A percentile compares a stretch with the other conserved stretches of the same genome.
These are phyloP conservation scores for Mastomys coucha DNA, from an alignment of 2,113 vertebrate genomes.

Conservation along the genomic window DNA sequence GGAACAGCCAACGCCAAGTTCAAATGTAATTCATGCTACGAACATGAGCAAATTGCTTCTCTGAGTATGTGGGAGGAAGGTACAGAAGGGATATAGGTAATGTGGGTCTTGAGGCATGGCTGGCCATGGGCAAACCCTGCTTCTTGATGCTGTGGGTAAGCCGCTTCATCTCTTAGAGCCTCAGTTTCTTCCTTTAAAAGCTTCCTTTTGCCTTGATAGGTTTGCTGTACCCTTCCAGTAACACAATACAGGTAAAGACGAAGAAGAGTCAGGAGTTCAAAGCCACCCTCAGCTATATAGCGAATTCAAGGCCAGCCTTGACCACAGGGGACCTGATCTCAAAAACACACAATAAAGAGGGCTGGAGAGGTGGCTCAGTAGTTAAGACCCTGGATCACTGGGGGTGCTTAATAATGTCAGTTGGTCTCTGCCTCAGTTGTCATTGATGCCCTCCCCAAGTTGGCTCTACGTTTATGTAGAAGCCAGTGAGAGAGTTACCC, in stretches of 20 bases:
- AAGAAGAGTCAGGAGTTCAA: no score
- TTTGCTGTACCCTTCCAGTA: not conserved
- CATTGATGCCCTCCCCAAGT: not conserved
- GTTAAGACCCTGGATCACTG: no score
- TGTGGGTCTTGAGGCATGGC: not conserved
- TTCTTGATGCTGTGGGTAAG: not conserved
- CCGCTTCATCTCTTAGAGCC: not conserved
- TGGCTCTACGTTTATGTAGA: not conserved
- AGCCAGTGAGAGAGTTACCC: not conserved
- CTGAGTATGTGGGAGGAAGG: not conserved
- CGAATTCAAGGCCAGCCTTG: no score
- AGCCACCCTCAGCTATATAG: no score
- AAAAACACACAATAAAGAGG: no score
- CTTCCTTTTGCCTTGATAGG: accelerated
- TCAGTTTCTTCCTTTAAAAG: slow-evolving; percentile 1
- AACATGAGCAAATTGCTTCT: not conserved
- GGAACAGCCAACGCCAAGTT: slow-evolving; percentile 52
- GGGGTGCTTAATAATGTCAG: not conserved
- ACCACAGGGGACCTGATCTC: no score
- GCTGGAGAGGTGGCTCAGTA: no score
- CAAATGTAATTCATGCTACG: slow-evolving; percentile 55
- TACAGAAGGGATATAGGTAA: not conserved
- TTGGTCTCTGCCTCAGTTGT: not conserved
- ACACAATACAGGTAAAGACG: not conserved
- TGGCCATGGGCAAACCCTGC: accelerated